Base-by-base conservation (phyloP, 2,888 invertebrate species). In the Cepaea hortensis region DNA sequence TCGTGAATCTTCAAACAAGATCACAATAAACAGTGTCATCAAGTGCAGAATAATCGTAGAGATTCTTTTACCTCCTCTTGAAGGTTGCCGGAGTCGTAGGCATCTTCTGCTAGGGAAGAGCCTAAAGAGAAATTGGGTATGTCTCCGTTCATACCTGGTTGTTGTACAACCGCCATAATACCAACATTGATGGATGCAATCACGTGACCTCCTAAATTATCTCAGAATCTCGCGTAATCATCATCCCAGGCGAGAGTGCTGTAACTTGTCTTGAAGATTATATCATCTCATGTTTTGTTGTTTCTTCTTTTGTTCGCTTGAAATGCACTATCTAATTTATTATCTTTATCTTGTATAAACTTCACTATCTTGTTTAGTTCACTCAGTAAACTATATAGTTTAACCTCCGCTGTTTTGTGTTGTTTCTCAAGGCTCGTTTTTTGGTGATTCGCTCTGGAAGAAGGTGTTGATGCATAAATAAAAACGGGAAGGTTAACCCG, bases 121-220 rank as follows among this genome's bases (percentile, higher is more conserved):
- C 89, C 91, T 89, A 91, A 89, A 55, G 90, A 85, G 88, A 91
- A 91, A 89, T 91, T 91, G 88, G 91, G 87, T 88, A 92, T 91
- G 89, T 92, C 93, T 89, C 92, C 92, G 91, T 92, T 92, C 90
- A 91, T 90, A 88, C 91, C 90, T 86, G 90, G 90, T 87, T 91
- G 91, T 86, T 91, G 90, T 79, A 92, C 92, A 90, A 92, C 92
- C 91, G 92, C 93, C 93, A 93, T 93, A 91, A 91, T 92, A 91
- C 90, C 91, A 91, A 90, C 91, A 92, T 90, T 89, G 89, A 91
- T 90, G 90, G 91, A 90, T 89, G 87, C 90, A 86, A 89, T 93
- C 93, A 93, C 93, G 93, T 93, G 93, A 93, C 91, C 90, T 90
- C 87, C 90, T 90, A 91, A 90, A 91, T 91, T 91, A 91, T 91